Evolutionary conservation across 2,888 invertebrate genomes (phyloP).

Genomic region (Anodontia alba): DNA sequence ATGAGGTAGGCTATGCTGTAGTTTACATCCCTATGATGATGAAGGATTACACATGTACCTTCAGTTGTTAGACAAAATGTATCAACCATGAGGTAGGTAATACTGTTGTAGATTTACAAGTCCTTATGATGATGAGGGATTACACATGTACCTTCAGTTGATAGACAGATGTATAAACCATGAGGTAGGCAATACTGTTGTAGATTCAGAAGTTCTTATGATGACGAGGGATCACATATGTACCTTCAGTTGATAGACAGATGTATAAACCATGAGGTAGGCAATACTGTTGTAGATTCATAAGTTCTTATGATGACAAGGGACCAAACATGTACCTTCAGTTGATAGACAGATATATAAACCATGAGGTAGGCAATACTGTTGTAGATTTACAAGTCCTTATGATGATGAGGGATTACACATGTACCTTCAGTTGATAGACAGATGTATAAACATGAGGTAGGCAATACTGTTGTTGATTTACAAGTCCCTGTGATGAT

Average conservation of each 20-base stretch:
- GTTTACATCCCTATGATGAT: slow-evolving; percentile 89
- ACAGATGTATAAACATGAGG: slow-evolving; percentile 89
- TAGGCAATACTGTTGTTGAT: no score
- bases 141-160: slow-evolving; percentile 88
- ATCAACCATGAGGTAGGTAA: slow-evolving; percentile 88
- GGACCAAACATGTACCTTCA: no score
- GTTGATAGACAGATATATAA: no score
- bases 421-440: slow-evolving; percentile 89
- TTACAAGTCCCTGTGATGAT: slow-evolving; percentile 89
- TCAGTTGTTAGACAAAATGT: slow-evolving; percentile 89
- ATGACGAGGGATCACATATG: no score
- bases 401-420: slow-evolving; percentile 89
- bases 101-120: no score
- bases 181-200: no score
- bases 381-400: slow-evolving; percentile 86
- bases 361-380: no score
- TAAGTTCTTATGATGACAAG: slow-evolving; percentile 88
- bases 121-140: slow-evolving; percentile 89
- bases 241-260: no score
- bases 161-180: slow-evolving; percentile 90
- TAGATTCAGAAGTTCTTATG: no score
- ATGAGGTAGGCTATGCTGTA: slow-evolving; percentile 88
- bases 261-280: no score
- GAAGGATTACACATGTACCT: slow-evolving; percentile 89
- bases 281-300: no score